phyloP scores from a whole-genome alignment of 2,888 invertebrate species.

The Parthenolecanium corni region DNA sequence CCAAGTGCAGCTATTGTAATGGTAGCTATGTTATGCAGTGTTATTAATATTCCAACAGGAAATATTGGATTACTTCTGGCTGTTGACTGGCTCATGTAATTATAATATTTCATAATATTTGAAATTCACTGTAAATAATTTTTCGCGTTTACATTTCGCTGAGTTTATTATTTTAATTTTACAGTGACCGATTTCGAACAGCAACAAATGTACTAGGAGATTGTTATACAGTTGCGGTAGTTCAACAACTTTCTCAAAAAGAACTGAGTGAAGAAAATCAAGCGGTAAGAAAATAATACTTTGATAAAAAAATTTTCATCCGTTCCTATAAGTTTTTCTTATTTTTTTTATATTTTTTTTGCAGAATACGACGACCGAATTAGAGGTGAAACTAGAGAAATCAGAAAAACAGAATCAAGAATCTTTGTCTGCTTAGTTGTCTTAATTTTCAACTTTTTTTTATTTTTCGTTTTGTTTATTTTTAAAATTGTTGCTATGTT shows the following conservation, averaged over 20 bases:
- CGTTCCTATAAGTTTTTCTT: neutral
- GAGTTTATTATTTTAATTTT: constrained; percentile 33
- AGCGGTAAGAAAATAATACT: neutral
- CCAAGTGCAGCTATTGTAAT: constrained; percentile 76
- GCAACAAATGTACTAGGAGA: constrained; percentile 82
- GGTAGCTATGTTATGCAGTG: constrained; percentile 65
- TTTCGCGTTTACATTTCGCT: neutral
- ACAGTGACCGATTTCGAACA: constrained; percentile 70
- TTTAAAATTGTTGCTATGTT: too few relatives aligned
- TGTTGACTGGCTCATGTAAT: constrained; percentile 84
- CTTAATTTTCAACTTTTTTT: too few relatives aligned
- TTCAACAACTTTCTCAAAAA: constrained; percentile 68
- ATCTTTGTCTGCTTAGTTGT: too few relatives aligned
- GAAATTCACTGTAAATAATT: neutral
- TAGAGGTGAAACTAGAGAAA: too few relatives aligned
- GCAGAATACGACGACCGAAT: neutral
- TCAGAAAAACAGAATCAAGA: too few relatives aligned
- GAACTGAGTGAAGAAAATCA: constrained; percentile 51
- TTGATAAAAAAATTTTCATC: neutral
- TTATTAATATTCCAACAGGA: constrained; percentile 68
- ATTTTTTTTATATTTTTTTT: neutral
- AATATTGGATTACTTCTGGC: constrained; percentile 74
- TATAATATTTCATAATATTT: constrained; percentile 35
- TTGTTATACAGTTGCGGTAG: constrained; percentile 74
- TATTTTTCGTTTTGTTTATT: too few relatives aligned